Base-by-base conservation (phyloP, 2,888 invertebrate species). In the Nomada fucata region DNA sequence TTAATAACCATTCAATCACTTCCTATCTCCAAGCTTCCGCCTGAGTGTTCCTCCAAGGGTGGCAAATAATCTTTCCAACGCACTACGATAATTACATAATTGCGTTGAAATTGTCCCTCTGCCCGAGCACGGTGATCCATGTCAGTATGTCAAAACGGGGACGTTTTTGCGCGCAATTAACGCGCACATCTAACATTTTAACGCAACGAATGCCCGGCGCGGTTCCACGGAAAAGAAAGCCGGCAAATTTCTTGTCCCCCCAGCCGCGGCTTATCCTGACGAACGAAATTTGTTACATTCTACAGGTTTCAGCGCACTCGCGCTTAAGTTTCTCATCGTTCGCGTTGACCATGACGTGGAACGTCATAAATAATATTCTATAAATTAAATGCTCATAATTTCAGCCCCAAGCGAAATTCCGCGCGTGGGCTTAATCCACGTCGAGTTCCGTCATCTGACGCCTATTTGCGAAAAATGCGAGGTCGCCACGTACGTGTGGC, bases 281-380 rank as follows among this genome's bases (percentile, higher is more conserved):
- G 55, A 50, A 76, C 63, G 61, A 68, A 79, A 79, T 76, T 50
- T 50, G 61, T 42, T 20, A 61, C 69, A 52, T 76, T 63, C 76
- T 50, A 36, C 50, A 42, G 29, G 20, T 55, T 55, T 61, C 53
- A 55, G 60, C 59, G 53, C 53, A 44, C 63, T 55, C 67, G 10
- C 20, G 59, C 15, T 13, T 20, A n/a, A 63, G 23, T 42, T 36
- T 23, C 53, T 55, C 68, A n/a, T 59, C 60, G 20, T 69, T 9
- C 57, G 9, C 57, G 44, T 53, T 67, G n/a, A 18, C 18, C n/a
- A 10, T 59, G 70, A 47, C 70, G 29, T 29, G 70, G 20, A 47
- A 50, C 63, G 69, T 76, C 76, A 13, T 76, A 78, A 78, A 78
- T 68, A 68, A 67, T 78, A 61, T 63, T 68, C 68, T 20, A 26